Conservation (phyloP, 2,113 vertebrate species). For the Syrrhaptes paradoxus region DNA sequence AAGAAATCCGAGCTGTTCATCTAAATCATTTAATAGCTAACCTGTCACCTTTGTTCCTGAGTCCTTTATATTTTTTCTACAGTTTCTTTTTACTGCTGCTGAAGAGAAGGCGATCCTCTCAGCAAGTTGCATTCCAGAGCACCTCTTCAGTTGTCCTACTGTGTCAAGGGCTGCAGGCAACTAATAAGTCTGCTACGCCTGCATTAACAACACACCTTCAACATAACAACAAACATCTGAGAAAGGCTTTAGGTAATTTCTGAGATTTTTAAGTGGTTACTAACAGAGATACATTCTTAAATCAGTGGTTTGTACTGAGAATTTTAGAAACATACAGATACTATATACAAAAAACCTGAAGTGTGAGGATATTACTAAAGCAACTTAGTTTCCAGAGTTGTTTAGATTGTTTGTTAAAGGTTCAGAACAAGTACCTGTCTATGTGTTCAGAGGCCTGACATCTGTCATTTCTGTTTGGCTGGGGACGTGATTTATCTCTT, state of each 20-base stretch:
- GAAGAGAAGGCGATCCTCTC: neutral
- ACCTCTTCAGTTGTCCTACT: neutral
- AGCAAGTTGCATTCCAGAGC: neutral
- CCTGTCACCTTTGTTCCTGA: neutral
- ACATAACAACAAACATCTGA: neutral
- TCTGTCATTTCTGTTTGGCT: neutral
- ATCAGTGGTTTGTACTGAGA: neutral
- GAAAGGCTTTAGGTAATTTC: neutral
- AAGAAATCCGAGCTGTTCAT: neutral
- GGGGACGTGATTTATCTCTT: neutral
- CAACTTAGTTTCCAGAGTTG: neutral
- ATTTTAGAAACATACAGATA: neutral
- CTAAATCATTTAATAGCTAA: neutral
- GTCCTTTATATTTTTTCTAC: neutral
- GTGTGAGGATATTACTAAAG: neutral
- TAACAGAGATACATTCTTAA: neutral
- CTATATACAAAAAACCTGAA: neutral
- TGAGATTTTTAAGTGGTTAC: neutral
- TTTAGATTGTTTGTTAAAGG: neutral
- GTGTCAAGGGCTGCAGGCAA: neutral
- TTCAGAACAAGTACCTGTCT: neutral
- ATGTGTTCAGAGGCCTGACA: neutral
- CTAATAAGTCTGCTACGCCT: neutral
- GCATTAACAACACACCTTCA: neutral
- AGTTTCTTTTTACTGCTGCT: neutral